Evolutionary conservation across 2,888 invertebrate genomes (phyloP), one percentile per base, ranked within the genome.

Genomic region (Campoplex nolae): DNA sequence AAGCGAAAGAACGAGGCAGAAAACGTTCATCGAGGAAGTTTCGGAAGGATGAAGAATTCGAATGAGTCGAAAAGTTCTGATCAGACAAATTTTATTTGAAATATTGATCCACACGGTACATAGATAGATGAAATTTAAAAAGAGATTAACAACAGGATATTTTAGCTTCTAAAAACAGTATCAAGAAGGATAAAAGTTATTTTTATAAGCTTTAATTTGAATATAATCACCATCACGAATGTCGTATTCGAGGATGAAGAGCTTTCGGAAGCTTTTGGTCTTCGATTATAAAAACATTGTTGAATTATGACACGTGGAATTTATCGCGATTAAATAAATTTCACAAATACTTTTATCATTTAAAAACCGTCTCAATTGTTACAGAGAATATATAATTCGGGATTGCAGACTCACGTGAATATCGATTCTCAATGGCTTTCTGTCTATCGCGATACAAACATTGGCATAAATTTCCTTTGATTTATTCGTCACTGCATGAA

Each of bases 1-100:
- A 9, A 56, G 13, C 67, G 42, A 77, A 42, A 51, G 51, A 81
- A n/a, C 67, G n/a, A 32, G 68, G 54, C n/a, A 75, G n/a, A 48
- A 76, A 73, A n/a, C 56, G 32, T 13, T 28, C 51, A 4, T 8
- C 16, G 62, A 81, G 32, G 65, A 84, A 58, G 62, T 77, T 28
- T 85, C 73, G 54, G 45, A 70, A 16, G 23, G 75, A 86, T 23
- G 71, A 82, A 58, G 79, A 84, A 54, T 23, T 67, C 35, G 79
- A 56, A 81, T 51, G 74, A 62, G 74, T 32, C 42, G 32, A 71
- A 76, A 56, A 67, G 16, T 62, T 28, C 13, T 56, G 28, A 70
- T 45, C 28, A 54, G 16, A 42, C 23, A 38, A 8, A 42, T 78
- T 56, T 78, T 28, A 67, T 54, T 68, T 2, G 18, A 54, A 68